Base-by-base conservation (phyloP, 2,888 invertebrate genomes). In the Tetragnatha montana region DNA sequence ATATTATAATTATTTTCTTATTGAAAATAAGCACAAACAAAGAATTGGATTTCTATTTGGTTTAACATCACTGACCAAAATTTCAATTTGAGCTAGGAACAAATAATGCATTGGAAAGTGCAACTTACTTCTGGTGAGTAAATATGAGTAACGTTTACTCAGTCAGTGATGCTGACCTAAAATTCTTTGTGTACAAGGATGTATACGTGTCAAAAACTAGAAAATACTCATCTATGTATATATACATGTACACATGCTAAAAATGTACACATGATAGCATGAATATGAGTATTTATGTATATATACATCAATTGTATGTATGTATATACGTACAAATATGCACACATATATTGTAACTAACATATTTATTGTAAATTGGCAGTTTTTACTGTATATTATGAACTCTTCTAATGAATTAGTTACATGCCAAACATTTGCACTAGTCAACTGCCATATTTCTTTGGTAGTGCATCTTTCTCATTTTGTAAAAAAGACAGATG, bases 391-490 rank as follows among this genome's bases (percentile, higher is more conserved):
- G 88, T 83, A 82, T 74, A 88, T 79, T 82, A 83, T 75, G 70
- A 83, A 80, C 79, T 60, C 60, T 87, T 88, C 50, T 83, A 83
- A 73, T 83, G 50, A 51, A 83, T 78, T 73, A 88, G 78, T 88
- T 88, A 73, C 79, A 78, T 83, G 83, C 83, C 88, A 88, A 88
- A 88, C 50, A 69, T 75, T 76, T 82, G 82, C 88, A 88, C 88
- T 88, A 88, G 88, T 88, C 88, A 88, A 83, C 73, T 83, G 83
- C 88, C 81, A 83, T 81, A 73, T 86, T 71, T 71, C 68, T 81
- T 81, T 87, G 76, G 75, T 81, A 81, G 87, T 87, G 79, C 74
- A 81, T 81, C 51, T 81, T 87, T 87, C 81, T 81, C 51, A 70
- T 81, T 87, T 87, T 81, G 87, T 70, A 87, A 81, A 70, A 22